Evolutionary conservation across 2,113 vertebrate species (phyloP).

Genomic region (Columbina picui): DNA sequence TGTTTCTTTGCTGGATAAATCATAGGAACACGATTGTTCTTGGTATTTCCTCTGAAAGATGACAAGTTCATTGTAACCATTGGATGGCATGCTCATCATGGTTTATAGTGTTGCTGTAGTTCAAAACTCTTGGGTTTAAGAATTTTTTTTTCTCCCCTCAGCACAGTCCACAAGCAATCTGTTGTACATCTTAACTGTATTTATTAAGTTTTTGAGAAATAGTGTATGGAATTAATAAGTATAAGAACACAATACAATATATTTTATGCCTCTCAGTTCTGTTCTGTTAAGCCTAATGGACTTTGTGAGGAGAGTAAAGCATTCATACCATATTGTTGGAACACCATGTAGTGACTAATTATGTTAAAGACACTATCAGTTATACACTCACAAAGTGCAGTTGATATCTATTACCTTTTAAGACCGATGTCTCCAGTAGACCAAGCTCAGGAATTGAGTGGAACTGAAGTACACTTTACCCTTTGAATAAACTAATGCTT

Average conservation of each 20-base stretch:
- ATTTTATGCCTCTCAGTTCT: not conserved
- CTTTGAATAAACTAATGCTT: not conserved
- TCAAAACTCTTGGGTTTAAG: not conserved
- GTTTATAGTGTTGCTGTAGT: not conserved
- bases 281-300: not conserved
- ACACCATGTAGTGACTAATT: not conserved
- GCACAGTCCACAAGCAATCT: not conserved
- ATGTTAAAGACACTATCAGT: not conserved
- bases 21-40: fast-evolving
- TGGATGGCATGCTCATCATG: not conserved
- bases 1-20: not conserved
- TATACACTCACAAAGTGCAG: not conserved
- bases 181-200: not conserved
- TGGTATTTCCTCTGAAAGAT: not conserved
- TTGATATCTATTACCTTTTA: not conserved
- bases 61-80: not conserved
- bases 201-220: not conserved
- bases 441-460: not conserved
- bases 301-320: not conserved
- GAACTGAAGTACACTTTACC: fast-evolving
- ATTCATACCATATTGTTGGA: not conserved
- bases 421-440: not conserved
- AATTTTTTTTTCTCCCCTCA: not conserved
- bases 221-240: not conserved
- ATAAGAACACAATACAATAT: not conserved